Conservation (phyloP, 2,797 vertebrate genomes). For the Podargus strigoides region DNA sequence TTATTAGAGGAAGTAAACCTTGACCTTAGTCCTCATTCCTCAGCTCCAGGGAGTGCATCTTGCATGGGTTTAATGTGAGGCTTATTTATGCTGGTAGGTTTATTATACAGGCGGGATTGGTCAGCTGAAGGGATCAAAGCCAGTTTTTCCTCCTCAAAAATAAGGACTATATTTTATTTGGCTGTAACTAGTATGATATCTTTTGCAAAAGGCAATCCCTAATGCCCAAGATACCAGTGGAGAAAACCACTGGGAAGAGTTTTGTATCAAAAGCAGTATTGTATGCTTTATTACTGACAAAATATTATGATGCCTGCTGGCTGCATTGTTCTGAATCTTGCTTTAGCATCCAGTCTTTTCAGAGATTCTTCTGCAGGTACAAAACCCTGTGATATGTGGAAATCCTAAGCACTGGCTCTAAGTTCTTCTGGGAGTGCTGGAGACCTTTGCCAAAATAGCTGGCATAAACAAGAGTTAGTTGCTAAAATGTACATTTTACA, state of each 20-base stretch:
- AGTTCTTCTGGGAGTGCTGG: neutral
- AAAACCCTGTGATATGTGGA: neutral
- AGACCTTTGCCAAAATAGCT: neutral
- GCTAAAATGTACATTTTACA: neutral
- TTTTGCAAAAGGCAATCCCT: neutral
- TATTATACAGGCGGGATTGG: neutral
- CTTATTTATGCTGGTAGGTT: neutral
- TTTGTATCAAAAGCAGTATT: neutral
- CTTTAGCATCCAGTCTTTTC: neutral
- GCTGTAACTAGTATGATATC: neutral
- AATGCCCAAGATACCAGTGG: neutral
- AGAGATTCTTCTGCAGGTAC: neutral
- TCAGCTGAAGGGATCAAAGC: slow-evolving; percentile 17
- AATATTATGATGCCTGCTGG: neutral
- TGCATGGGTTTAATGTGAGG: neutral
- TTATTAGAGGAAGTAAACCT: neutral
- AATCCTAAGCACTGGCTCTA: neutral
- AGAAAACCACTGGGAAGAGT: neutral
- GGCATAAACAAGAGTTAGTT: neutral
- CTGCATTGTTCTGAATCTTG: neutral
- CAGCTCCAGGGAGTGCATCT: neutral
- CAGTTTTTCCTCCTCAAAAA: neutral
- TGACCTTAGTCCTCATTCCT: neutral
- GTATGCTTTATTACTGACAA: neutral
- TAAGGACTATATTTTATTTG: neutral